Evolutionary conservation across 2,797 vertebrate species (phyloP).

Genomic region (Coluber constrictor): DNA sequence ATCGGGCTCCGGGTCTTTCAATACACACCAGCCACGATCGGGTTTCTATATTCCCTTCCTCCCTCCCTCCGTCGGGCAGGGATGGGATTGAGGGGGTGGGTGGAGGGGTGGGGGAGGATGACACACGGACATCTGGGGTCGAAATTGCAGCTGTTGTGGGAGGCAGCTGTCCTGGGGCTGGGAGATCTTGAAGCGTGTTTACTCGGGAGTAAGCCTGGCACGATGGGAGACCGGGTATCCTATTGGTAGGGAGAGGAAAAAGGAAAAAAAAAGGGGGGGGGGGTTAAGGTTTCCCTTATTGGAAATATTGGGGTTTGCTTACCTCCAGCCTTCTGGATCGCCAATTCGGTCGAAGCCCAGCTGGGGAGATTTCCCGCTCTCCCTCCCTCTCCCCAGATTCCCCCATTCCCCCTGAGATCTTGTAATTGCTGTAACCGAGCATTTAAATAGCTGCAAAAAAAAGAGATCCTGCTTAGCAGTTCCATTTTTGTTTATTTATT

Average conservation of each 20-base stretch:
- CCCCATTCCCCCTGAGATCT: not conserved
- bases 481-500: not conserved
- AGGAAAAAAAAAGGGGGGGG: too few species aligned
- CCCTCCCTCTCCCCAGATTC: not conserved
- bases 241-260: not conserved
- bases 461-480: not conserved
- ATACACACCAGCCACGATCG: not conserved
- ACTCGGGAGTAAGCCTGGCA: not conserved
- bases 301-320: not conserved
- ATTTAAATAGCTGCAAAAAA: not conserved
- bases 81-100: not conserved
- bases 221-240: not conserved
- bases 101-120: too few species aligned
- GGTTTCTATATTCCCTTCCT: not conserved
- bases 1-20: not conserved
- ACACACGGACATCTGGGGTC: not conserved
- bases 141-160: not conserved
- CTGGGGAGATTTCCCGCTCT: not conserved
- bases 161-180: not conserved
- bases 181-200: not conserved
- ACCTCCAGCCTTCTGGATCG: not conserved
- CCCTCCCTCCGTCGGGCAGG: not conserved
- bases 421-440: not conserved
- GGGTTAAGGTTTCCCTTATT: too few species aligned
- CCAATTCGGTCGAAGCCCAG: not conserved